Evolutionary conservation across 2,888 invertebrate genomes (phyloP).

Genomic region (Noctua janthe): DNA sequence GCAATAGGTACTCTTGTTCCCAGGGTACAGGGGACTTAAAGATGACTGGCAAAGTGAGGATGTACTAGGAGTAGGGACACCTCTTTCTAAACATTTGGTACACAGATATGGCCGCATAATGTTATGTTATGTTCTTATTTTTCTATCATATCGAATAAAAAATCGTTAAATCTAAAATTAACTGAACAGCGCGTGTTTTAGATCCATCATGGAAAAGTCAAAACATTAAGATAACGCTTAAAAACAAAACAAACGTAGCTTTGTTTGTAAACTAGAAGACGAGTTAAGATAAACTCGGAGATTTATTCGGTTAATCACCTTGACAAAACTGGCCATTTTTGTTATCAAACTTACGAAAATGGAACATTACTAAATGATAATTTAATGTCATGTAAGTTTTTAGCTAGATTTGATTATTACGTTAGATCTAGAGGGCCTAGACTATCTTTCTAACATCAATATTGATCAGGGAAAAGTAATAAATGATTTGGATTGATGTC

Average conservation of each 20-base stretch:
- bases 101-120: background rate
- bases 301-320: conserved; percentile 7
- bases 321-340: background rate
- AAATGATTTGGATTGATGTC: too few species aligned
- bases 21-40: background rate
- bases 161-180: conserved; percentile 17
- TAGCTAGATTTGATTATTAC: too few species aligned
- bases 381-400: background rate
- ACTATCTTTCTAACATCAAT: too few species aligned
- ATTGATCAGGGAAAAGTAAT: too few species aligned
- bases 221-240: conserved; percentile 22
- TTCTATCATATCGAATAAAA: background rate
- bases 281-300: conserved; percentile 18
- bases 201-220: conserved; percentile 37
- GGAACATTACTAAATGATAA: background rate
- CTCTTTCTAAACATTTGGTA: background rate
- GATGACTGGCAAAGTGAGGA: background rate
- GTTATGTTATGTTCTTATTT: background rate
- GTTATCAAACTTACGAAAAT: conserved; percentile 4
- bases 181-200: conserved; percentile 19
- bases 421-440: too few species aligned
- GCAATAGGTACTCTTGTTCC: background rate
- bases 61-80: background rate
- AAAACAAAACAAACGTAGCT: conserved; percentile 13
- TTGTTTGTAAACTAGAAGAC: conserved; percentile 23